Percentiles rank a stretch among this genome's conserved stretches.
Evolutionary conservation across 92 coral and sea anemone species (phyloP).

Genomic region (Phenganax marumi): DNA sequence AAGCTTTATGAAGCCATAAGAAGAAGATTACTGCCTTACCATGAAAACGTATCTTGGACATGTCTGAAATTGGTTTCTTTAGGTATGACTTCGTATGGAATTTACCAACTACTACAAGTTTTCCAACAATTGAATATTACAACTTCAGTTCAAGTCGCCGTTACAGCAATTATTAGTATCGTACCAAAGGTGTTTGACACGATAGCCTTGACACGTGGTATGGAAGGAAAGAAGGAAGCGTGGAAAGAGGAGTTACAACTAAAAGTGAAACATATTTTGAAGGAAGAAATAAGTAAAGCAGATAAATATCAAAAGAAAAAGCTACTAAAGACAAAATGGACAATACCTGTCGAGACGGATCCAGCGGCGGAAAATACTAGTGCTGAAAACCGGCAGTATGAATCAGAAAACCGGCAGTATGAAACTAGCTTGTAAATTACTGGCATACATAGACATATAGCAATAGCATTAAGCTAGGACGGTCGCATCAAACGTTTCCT

Average conservation of each 20-base stretch:
- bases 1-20: constrained; percentile 10
- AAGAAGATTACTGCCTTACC: background rate
- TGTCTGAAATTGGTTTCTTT: background rate
- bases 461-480: too few relatives aligned
- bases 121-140: background rate
- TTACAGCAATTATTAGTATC: background rate
- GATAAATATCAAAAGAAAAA: too few relatives aligned
- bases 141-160: background rate
- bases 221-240: background rate
- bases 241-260: background rate
- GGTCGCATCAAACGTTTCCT: too few relatives aligned
- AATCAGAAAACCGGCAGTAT: too few relatives aligned
- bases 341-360: too few relatives aligned
- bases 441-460: too few relatives aligned
- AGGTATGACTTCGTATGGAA: background rate
- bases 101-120: background rate
- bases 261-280: background rate
- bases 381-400: too few relatives aligned
- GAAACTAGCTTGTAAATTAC: too few relatives aligned
- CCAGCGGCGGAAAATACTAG: too few relatives aligned
- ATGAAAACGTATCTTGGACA: background rate
- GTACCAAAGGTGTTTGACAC: background rate
- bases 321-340: too few relatives aligned
- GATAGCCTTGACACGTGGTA: background rate
- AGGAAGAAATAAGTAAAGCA: too few relatives aligned